Conservation (phyloP, 2,888 invertebrate genomes). For the Synergus gifuensis region DNA sequence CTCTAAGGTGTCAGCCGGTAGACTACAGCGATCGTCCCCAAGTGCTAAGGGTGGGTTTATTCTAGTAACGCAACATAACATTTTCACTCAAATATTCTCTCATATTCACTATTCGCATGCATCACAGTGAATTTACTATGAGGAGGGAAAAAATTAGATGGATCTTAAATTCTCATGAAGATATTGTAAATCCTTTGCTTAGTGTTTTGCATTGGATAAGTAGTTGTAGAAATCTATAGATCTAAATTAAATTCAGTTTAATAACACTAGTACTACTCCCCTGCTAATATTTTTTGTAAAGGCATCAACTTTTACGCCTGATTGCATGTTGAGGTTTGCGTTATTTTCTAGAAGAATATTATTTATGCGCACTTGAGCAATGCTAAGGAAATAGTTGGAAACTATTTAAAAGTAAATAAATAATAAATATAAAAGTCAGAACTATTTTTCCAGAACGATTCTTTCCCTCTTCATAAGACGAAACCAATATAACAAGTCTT, state of each 20-base stretch:
- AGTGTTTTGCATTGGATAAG: too few relatives aligned
- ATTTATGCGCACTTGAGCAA: background rate
- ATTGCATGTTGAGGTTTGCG: background rate
- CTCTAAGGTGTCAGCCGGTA: slow-evolving; percentile 96
- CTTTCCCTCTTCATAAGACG: background rate
- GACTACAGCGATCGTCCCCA: slow-evolving; percentile 95
- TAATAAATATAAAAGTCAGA: too few relatives aligned
- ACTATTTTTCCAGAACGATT: background rate
- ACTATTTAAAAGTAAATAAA: too few relatives aligned
- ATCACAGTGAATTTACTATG: slow-evolving; percentile 7
- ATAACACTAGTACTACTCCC: background rate
- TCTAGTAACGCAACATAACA: slow-evolving; percentile 20
- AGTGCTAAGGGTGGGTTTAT: slow-evolving; percentile 91
- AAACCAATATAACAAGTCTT: background rate
- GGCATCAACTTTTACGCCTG: background rate
- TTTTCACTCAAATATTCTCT: background rate
- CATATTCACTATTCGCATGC: slow-evolving; percentile 13
- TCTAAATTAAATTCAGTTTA: background rate
- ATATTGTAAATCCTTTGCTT: too few relatives aligned
- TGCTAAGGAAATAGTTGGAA: background rate
- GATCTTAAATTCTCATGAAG: too few relatives aligned
- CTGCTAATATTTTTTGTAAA: background rate
- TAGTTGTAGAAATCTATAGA: too few relatives aligned
- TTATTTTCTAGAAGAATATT: background rate
- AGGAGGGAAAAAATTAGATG: background rate